phyloP scores from a whole-genome alignment of 2,113 vertebrate genomes.

The Cranoglanis bouderius region DNA sequence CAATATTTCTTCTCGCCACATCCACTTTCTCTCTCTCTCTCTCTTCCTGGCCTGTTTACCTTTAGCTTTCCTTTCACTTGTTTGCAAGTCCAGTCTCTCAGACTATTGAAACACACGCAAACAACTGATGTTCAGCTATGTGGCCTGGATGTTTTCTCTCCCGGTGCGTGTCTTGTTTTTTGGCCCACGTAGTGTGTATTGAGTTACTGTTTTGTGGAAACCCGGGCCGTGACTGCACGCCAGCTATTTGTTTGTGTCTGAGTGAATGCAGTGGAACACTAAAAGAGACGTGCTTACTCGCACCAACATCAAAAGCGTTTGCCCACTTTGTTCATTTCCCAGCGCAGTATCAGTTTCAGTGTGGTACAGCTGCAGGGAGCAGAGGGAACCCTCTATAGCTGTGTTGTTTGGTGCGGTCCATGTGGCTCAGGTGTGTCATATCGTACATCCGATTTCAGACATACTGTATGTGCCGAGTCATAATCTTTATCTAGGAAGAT shows the following conservation, averaged over 20 bases:
- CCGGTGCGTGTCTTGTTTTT: conserved; percentile 38
- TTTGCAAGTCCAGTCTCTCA: background rate
- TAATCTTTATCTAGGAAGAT: background rate
- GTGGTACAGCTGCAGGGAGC: background rate
- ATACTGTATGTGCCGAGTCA: background rate
- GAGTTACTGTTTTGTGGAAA: conserved; percentile 38
- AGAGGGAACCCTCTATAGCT: background rate
- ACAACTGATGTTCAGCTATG: conserved; percentile 9
- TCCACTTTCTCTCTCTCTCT: background rate
- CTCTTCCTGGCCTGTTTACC: background rate
- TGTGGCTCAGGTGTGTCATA: background rate
- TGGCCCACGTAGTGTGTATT: conserved; percentile 13
- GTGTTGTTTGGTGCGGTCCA: background rate
- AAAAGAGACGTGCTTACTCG: conserved; percentile 34
- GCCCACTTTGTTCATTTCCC: background rate
- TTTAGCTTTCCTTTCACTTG: conserved; percentile 2
- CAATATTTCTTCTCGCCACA: conserved; percentile 17
- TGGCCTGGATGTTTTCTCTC: conserved; percentile 20
- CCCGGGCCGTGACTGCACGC: conserved; percentile 15
- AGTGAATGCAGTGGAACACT: conserved; percentile 19
- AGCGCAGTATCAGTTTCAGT: background rate
- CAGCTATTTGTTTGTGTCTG: conserved; percentile 54
- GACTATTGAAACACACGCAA: conserved; percentile 17
- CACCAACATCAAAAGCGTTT: background rate
- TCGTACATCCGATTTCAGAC: background rate